Conservation (phyloP, 2,797 vertebrate genomes). For the Luscinia megarhynchos region DNA sequence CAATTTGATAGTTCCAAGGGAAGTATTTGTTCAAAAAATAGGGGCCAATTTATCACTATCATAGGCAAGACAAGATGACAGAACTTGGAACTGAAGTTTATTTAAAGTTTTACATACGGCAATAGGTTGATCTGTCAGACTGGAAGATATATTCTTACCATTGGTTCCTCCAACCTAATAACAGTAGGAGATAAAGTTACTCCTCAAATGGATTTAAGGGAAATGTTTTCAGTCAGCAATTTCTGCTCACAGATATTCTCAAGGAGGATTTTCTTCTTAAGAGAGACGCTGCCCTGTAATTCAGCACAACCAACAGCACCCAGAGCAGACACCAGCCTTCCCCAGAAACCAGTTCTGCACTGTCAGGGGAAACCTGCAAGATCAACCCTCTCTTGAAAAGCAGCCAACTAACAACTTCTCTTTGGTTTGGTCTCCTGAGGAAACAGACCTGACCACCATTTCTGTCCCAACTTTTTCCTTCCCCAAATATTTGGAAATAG, state of each 20-base stretch:
- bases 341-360: not conserved
- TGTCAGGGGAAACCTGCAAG: not conserved
- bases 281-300: not conserved
- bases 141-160: conserved; percentile 79
- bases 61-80: conserved; percentile 62
- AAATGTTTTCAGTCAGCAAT: not conserved
- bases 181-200: conserved; percentile 79
- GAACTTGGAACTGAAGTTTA: conserved; percentile 73
- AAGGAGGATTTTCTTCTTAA: not conserved
- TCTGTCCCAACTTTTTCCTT: not conserved
- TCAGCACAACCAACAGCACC: conserved; percentile 16
- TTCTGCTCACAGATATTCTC: not conserved
- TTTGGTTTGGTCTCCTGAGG: not conserved
- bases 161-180: conserved; percentile 80
- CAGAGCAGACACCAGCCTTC: not conserved
- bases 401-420: not conserved
- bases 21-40: conserved; percentile 50
- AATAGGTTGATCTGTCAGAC: conserved; percentile 79
- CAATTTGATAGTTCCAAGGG: conserved; percentile 43
- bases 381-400: not conserved
- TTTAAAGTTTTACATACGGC: conserved; percentile 80
- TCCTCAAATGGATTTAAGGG: conserved; percentile 40
- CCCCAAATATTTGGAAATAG: not conserved
- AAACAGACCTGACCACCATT: not conserved
- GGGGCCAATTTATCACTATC: conserved; percentile 70